Conservation (phyloP, 2,797 vertebrate species). For the Myoxocephalus aenaeus region DNA sequence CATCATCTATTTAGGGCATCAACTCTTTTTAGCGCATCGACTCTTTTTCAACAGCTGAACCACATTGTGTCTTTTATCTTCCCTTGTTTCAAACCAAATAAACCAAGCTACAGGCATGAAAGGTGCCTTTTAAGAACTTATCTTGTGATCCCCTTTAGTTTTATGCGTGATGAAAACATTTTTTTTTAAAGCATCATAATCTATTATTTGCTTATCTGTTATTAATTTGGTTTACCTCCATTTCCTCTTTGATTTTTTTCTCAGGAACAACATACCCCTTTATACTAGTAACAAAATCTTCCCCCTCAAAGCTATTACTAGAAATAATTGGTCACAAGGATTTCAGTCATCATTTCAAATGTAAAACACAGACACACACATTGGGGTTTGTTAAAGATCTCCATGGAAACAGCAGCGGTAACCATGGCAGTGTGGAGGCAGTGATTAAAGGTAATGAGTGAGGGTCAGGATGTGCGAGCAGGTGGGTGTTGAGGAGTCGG, state of each 20-base stretch:
- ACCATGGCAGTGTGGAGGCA: slow-evolving; percentile 70
- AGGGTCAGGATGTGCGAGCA: slow-evolving; percentile 26
- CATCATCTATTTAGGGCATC: background rate
- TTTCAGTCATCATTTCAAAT: slow-evolving; percentile 66
- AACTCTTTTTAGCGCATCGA: background rate
- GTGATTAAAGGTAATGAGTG: slow-evolving; percentile 68
- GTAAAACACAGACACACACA: slow-evolving; percentile 53
- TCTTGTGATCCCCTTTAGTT: background rate
- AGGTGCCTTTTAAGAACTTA: background rate
- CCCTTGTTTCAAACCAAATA: background rate
- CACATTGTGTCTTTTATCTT: background rate
- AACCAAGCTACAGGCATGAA: background rate
- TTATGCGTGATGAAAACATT: background rate
- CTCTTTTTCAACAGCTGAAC: background rate
- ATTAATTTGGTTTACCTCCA: background rate
- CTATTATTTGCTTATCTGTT: background rate
- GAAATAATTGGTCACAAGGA: slow-evolving; percentile 64
- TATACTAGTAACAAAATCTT: slow-evolving; percentile 31
- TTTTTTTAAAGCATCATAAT: background rate
- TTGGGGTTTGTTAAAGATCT: slow-evolving; percentile 64
- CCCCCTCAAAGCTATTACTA: slow-evolving; percentile 24
- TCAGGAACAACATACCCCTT: slow-evolving; percentile 2
- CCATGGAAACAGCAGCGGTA: slow-evolving; percentile 77
- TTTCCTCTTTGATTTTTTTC: background rate
- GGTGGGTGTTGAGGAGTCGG: slow-evolving; percentile 46